These are phyloP conservation scores for Achroia grisella DNA, from an alignment of 1,140 invertebrate genomes.

Conservation along the genomic window DNA sequence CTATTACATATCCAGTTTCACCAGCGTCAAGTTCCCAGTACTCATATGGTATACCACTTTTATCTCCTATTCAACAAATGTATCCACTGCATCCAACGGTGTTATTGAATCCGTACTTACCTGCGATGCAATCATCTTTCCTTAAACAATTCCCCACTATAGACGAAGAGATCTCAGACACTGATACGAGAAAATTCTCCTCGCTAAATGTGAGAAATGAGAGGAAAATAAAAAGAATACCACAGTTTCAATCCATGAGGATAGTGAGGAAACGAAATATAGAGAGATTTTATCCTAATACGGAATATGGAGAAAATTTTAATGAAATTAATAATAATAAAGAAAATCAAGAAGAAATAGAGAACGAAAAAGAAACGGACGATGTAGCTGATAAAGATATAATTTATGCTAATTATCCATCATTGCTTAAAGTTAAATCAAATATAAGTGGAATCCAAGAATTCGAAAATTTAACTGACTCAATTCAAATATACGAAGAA, in stretches of 20 bases:
- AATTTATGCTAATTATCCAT: conserved; percentile 60
- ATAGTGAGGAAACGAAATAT: conserved; percentile 63
- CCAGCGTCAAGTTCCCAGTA: conserved; percentile 32
- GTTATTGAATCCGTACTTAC: conserved; percentile 53
- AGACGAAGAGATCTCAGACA: conserved; percentile 44
- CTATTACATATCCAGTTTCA: conserved; percentile 28
- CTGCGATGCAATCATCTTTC: conserved; percentile 52
- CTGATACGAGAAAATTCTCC: conserved; percentile 48
- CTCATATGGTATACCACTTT: conserved; percentile 41
- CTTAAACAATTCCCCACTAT: conserved; percentile 63
- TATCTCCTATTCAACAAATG: conserved; percentile 63
- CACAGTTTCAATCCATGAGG: conserved; percentile 66
- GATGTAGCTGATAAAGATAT: conserved; percentile 24
- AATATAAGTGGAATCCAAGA: conserved; percentile 54
- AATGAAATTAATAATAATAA: conserved; percentile 66
- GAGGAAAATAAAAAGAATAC: conserved; percentile 40
- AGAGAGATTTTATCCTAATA: conserved; percentile 68
- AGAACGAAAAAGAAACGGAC: conserved; percentile 34
- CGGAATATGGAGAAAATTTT: conserved; percentile 64
- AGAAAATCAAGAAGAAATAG: conserved; percentile 27
- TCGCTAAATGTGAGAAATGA: conserved; percentile 54
- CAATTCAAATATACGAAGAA: conserved; percentile 66
- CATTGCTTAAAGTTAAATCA: conserved; percentile 41
- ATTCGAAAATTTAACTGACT: conserved; percentile 71
- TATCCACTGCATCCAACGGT: conserved; percentile 61